These are phyloP conservation scores for Melanocharis versteri DNA, from an alignment of 2,113 vertebrate genomes.

Conservation along the genomic window DNA sequence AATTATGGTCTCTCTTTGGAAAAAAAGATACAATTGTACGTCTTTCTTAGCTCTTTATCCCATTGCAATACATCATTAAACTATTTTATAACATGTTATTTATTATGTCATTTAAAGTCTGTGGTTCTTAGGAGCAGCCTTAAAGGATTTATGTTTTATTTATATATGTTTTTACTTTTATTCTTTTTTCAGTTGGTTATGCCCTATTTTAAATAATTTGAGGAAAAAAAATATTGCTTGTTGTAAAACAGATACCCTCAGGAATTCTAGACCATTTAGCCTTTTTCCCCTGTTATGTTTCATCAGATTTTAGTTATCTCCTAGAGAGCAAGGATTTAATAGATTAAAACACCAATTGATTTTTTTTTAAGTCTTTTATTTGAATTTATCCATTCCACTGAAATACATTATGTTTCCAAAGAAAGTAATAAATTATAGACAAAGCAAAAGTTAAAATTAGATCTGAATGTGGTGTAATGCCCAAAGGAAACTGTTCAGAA, in stretches of 20 bases:
- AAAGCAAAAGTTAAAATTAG: slow-evolving; percentile 73
- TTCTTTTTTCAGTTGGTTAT: neutral
- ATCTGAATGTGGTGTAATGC: slow-evolving; percentile 67
- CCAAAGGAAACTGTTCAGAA: slow-evolving; percentile 73
- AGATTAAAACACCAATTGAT: slow-evolving; percentile 69
- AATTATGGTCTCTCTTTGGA: neutral
- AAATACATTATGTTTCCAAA: slow-evolving; percentile 63
- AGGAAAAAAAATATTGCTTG: slow-evolving; percentile 16
- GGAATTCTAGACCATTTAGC: slow-evolving; percentile 55
- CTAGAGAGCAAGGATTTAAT: slow-evolving; percentile 42
- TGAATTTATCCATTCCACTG: slow-evolving; percentile 61
- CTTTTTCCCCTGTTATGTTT: slow-evolving; percentile 25
- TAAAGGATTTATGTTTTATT: slow-evolving; percentile 53
- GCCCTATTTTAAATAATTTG: slow-evolving; percentile 47
- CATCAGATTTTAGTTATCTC: slow-evolving; percentile 50
- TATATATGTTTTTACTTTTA: slow-evolving; percentile 21
- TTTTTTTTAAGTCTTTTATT: slow-evolving; percentile 64
- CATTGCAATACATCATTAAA: slow-evolving; percentile 35
- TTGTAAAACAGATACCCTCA: slow-evolving; percentile 36
- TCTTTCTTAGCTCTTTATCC: slow-evolving; percentile 47
- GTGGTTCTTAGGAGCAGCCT: neutral
- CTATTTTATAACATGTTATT: slow-evolving; percentile 46
- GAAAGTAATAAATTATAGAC: slow-evolving; percentile 73
- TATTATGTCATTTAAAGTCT: slow-evolving; percentile 35
- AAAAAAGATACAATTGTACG: slow-evolving; percentile 1